phyloP scores from a whole-genome alignment of 1,140 invertebrate genomes.

The Hydropsyche tenuis region DNA sequence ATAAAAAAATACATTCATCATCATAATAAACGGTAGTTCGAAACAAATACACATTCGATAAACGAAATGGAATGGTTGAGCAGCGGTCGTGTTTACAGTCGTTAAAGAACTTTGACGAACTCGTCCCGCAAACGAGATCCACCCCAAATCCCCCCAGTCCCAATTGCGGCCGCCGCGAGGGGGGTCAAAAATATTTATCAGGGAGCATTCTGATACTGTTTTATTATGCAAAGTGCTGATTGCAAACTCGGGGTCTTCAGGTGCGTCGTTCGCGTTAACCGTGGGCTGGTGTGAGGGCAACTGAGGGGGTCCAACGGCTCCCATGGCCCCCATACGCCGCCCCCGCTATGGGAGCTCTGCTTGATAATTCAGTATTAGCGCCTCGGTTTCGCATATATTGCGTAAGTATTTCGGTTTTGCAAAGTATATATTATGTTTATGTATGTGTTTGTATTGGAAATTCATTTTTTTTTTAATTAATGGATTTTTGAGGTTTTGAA shows the following conservation, averaged over 20 bases:
- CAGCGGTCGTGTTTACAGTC: conserved; percentile 11
- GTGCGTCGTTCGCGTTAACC: conserved; percentile 45
- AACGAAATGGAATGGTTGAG: too few species aligned
- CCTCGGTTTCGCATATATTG: conserved; percentile 19
- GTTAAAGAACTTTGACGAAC: conserved; percentile 40
- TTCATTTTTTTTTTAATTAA: too few species aligned
- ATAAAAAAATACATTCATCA: too few species aligned
- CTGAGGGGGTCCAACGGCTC: conserved; percentile 17
- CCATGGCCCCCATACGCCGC: conserved; percentile 33
- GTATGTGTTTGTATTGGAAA: not conserved
- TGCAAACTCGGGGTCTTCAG: conserved; percentile 48
- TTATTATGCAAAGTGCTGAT: conserved; percentile 49
- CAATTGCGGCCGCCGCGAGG: conserved; percentile 18
- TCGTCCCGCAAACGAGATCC: conserved; percentile 15
- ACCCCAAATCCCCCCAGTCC: not conserved
- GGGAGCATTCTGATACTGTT: conserved; percentile 42
- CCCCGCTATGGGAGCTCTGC: conserved; percentile 17
- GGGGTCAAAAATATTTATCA: conserved; percentile 43
- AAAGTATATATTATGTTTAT: too few species aligned
- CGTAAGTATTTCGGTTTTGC: too few species aligned
- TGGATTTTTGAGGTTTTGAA: too few species aligned
- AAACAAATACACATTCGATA: too few species aligned
- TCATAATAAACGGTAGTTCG: too few species aligned
- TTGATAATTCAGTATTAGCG: conserved; percentile 43
- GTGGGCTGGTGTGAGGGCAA: conserved; percentile 27